Percentiles rank a stretch among this genome's conserved stretches.
Evolutionary conservation across 1,140 invertebrate genomes (phyloP).

Genomic region (Calephelis nemesis): DNA sequence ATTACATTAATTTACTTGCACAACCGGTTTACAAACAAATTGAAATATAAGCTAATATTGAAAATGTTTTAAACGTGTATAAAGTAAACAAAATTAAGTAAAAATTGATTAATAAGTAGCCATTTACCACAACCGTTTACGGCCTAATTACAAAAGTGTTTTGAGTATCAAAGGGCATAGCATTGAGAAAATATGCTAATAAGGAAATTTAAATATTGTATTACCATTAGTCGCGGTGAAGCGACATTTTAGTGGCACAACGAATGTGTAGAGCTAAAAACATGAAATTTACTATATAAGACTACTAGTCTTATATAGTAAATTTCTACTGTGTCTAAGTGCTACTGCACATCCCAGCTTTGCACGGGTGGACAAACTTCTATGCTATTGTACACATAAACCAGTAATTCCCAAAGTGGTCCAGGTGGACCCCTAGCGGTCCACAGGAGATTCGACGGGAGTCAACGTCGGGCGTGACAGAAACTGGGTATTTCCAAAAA

Average conservation of each 20-base stretch:
- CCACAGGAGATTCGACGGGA: no score
- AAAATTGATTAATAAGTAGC: conserved; percentile 5
- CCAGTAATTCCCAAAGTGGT: no score
- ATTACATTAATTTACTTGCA: no score
- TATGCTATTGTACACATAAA: no score
- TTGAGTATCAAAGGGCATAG: conserved; percentile 1
- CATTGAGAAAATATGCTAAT: neutral
- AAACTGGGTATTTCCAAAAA: no score
- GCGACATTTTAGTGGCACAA: neutral
- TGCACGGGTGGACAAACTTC: no score
- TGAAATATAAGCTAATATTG: neutral
- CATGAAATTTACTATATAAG: neutral
- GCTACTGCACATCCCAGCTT: no score
- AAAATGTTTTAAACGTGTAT: no score
- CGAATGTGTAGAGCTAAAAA: neutral
- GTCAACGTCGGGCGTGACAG: no score
- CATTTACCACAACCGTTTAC: neutral
- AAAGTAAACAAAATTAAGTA: neutral
- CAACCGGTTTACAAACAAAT: conserved; percentile 6
- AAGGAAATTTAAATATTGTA: neutral
- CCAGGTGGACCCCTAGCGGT: no score
- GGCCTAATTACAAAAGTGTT: neutral
- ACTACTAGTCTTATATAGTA: no score
- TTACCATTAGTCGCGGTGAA: neutral
- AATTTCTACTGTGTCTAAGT: no score